These are phyloP conservation scores for Drosophila arizonae DNA, from an alignment of 1,140 invertebrate genomes.

Conservation along the genomic window DNA sequence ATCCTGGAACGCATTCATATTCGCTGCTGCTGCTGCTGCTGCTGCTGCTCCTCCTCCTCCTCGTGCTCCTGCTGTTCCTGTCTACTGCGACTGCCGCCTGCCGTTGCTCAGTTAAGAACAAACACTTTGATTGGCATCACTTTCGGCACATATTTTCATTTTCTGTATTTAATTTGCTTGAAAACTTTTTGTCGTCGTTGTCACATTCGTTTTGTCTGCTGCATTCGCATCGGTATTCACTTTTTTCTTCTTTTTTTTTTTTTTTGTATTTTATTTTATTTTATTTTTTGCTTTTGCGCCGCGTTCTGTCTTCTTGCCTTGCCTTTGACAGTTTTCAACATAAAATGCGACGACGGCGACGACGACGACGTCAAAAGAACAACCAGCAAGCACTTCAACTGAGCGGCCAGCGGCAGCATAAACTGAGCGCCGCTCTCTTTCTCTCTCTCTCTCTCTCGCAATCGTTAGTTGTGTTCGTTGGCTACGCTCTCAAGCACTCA, in stretches of 20 bases:
- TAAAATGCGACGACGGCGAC: conserved; percentile 61
- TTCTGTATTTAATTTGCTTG: conserved; percentile 49
- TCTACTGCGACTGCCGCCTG: neutral
- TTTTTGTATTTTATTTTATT: conserved; percentile 19
- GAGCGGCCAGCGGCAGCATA: conserved; percentile 67
- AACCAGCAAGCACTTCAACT: conserved; percentile 57
- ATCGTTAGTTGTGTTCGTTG: conserved; percentile 26
- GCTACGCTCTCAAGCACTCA: neutral
- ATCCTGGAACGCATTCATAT: conserved; percentile 78
- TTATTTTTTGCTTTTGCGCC: conserved; percentile 59
- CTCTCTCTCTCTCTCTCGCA: neutral
- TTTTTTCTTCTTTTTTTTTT: conserved; percentile 31
- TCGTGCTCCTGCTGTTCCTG: conserved; percentile 21
- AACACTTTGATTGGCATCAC: conserved; percentile 48
- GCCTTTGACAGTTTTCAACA: conserved; percentile 77
- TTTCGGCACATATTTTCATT: conserved; percentile 53
- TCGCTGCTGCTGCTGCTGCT: conserved; percentile 30
- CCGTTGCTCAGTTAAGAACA: conserved; percentile 22
- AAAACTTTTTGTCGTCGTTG: conserved; percentile 72
- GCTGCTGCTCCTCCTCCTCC: conserved; percentile 33
- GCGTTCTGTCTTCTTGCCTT: conserved; percentile 58
- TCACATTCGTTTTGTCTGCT: conserved; percentile 77
- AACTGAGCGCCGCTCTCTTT: conserved; percentile 45
- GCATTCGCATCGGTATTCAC: conserved; percentile 69
- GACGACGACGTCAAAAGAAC: conserved; percentile 48